Percentiles rank a stretch among this genome's conserved stretches.
Evolutionary conservation across 2,888 invertebrate species (phyloP).

Genomic region (Plebejus melissa): DNA sequence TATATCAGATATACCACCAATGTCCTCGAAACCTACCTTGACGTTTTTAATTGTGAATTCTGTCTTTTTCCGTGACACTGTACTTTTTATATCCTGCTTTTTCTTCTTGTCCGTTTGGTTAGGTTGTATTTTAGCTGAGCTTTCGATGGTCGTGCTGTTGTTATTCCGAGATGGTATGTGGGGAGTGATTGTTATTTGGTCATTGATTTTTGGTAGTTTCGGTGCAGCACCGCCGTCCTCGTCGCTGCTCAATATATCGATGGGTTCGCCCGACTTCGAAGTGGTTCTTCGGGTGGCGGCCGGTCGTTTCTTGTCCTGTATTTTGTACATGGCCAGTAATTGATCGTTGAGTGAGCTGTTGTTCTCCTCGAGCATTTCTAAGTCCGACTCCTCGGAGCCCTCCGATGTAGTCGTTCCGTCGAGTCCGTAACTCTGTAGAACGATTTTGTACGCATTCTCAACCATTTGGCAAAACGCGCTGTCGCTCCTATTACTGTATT

Average conservation of each 20-base stretch:
- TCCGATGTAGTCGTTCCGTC: constrained; percentile 80
- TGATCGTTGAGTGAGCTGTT: constrained; percentile 85
- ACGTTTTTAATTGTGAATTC: constrained; percentile 60
- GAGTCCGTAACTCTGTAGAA: constrained; percentile 83
- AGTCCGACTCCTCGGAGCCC: constrained; percentile 81
- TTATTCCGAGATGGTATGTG: constrained; percentile 56
- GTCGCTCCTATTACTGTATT: constrained; percentile 89
- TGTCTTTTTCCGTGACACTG: constrained; percentile 53
- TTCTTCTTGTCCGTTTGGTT: constrained; percentile 62
- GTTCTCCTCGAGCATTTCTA: constrained; percentile 88
- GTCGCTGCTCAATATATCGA: constrained; percentile 69
- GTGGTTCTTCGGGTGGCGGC: constrained; percentile 56
- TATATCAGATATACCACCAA: constrained; percentile 89
- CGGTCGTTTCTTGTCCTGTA: constrained; percentile 71
- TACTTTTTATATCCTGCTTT: constrained; percentile 52
- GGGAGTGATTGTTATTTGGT: constrained; percentile 73
- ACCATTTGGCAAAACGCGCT: constrained; percentile 88
- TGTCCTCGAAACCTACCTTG: constrained; percentile 83
- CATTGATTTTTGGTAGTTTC: constrained; percentile 71
- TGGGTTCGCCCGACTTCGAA: constrained; percentile 68
- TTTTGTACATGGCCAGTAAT: constrained; percentile 70
- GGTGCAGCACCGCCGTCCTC: constrained; percentile 65
- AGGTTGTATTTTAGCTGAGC: constrained; percentile 47
- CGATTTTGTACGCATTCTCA: constrained; percentile 86
- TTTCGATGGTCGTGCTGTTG: constrained; percentile 52